These are phyloP conservation scores for Caenorhabditis plicata DNA, from an alignment of 2,888 invertebrate genomes.

Conservation along the genomic window DNA sequence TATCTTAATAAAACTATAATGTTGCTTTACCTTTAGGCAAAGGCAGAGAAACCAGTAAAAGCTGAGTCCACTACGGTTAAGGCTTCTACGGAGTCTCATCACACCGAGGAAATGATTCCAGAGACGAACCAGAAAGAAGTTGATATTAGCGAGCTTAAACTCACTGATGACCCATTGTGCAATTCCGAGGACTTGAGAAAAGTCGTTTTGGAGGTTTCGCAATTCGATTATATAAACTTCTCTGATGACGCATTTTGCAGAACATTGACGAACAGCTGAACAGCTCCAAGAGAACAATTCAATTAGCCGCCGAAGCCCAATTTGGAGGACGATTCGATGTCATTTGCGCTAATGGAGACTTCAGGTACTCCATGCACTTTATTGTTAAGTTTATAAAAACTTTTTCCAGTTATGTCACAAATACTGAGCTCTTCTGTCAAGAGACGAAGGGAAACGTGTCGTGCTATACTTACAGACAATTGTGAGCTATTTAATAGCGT, in stretches of 20 bases:
- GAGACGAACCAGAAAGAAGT: constrained; percentile 38
- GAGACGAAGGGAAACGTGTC: constrained; percentile 57
- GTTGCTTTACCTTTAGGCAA: too few relatives aligned
- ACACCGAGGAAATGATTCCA: constrained; percentile 33
- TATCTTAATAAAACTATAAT: too few relatives aligned
- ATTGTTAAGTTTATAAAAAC: constrained; percentile 11
- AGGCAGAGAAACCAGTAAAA: constrained; percentile 7
- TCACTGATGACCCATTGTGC: constrained; percentile 63
- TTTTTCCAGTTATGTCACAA: constrained; percentile 58
- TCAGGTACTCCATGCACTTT: constrained; percentile 32
- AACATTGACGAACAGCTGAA: constrained; percentile 63
- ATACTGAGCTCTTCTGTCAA: constrained; percentile 64
- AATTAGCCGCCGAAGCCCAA: constrained; percentile 61
- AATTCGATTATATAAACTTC: background rate
- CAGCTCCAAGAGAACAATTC: constrained; percentile 61
- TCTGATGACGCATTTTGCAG: constrained; percentile 19
- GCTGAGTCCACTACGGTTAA: constrained; percentile 5
- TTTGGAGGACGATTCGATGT: constrained; percentile 62
- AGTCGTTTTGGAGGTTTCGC: constrained; percentile 52
- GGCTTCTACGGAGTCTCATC: constrained; percentile 21
- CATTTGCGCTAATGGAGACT: constrained; percentile 61
- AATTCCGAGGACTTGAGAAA: constrained; percentile 61
- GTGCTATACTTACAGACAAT: constrained; percentile 62
- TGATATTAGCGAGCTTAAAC: constrained; percentile 50
- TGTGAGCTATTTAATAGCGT: too few relatives aligned